phyloP scores from a whole-genome alignment of 2,113 vertebrate species.

The Typhlomys cinereus region DNA sequence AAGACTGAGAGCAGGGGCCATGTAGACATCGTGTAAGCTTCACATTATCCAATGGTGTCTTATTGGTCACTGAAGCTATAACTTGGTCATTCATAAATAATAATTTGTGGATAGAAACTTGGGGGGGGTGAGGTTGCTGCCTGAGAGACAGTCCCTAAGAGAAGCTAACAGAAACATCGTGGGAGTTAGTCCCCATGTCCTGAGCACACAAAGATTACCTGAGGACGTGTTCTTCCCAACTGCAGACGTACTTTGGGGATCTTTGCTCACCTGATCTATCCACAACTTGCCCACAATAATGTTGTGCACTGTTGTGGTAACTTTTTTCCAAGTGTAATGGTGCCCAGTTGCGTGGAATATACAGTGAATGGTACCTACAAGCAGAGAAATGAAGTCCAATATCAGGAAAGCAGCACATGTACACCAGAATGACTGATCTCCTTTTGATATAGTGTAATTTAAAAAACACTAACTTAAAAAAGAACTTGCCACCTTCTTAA shows the following conservation, averaged over 20 bases:
- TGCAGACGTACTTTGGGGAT: too few species aligned
- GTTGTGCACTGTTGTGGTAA: slow-evolving; percentile 98
- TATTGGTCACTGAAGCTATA: rapidly evolving
- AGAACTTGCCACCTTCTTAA: not conserved
- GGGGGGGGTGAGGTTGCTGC: not conserved
- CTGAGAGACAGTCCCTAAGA: not conserved
- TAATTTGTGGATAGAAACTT: not conserved
- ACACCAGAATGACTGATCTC: not conserved
- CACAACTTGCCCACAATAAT: slow-evolving; percentile 98
- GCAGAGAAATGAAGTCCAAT: not conserved
- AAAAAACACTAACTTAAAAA: not conserved
- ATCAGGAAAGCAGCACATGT: not conserved
- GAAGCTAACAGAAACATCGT: not conserved
- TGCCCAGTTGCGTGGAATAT: slow-evolving; percentile 93
- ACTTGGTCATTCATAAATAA: not conserved
- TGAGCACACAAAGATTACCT: not conserved
- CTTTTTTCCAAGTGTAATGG: slow-evolving; percentile 99
- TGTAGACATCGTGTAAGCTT: not conserved
- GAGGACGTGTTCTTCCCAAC: not conserved
- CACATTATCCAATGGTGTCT: not conserved
- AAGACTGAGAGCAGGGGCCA: not conserved
- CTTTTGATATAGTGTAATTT: not conserved
- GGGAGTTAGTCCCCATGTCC: not conserved
- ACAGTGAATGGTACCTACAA: slow-evolving; percentile 95
- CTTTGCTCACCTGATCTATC: slow-evolving; percentile 95